These are phyloP conservation scores for Chelidonichthys spinosus DNA, from an alignment of 2,797 vertebrate genomes.

Conservation along the genomic window DNA sequence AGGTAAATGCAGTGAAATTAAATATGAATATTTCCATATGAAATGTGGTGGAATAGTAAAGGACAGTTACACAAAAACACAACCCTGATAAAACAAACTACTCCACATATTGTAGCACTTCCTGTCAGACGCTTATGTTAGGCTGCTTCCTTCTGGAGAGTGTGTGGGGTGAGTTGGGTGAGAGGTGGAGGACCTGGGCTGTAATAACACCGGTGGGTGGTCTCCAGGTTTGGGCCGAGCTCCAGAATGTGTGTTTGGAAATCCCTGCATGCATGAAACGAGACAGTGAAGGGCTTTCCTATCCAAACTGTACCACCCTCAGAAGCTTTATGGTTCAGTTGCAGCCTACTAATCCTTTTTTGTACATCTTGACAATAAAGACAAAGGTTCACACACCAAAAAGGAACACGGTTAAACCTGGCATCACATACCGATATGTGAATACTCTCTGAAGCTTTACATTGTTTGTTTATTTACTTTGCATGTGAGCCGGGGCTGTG, in stretches of 20 bases:
- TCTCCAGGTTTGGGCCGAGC: slow-evolving; percentile 12
- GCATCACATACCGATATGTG: background rate
- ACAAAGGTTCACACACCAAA: background rate
- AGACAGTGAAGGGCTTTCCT: slow-evolving; percentile 13
- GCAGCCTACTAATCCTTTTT: slow-evolving; percentile 3
- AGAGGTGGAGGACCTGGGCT: slow-evolving; percentile 17
- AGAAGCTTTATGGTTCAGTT: background rate
- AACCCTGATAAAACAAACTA: background rate
- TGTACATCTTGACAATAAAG: background rate
- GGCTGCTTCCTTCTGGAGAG: slow-evolving; percentile 15
- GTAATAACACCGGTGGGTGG: slow-evolving; percentile 52
- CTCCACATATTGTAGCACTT: background rate
- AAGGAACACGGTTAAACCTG: background rate
- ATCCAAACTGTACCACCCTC: background rate
- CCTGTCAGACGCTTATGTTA: slow-evolving; percentile 4
- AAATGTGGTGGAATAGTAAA: too few relatives aligned
- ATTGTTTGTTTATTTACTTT: slow-evolving; percentile 34
- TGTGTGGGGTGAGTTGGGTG: slow-evolving; percentile 22
- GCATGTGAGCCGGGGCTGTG: slow-evolving; percentile 7
- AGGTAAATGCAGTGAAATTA: too few relatives aligned
- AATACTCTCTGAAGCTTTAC: slow-evolving; percentile 4
- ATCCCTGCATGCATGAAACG: slow-evolving; percentile 1
- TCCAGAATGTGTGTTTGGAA: slow-evolving; percentile 13
- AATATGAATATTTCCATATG: too few relatives aligned
- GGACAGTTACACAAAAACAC: too few relatives aligned